Evolutionary conservation across 2,888 invertebrate genomes (phyloP).

Genomic region (Patella ulyssiponensis): DNA sequence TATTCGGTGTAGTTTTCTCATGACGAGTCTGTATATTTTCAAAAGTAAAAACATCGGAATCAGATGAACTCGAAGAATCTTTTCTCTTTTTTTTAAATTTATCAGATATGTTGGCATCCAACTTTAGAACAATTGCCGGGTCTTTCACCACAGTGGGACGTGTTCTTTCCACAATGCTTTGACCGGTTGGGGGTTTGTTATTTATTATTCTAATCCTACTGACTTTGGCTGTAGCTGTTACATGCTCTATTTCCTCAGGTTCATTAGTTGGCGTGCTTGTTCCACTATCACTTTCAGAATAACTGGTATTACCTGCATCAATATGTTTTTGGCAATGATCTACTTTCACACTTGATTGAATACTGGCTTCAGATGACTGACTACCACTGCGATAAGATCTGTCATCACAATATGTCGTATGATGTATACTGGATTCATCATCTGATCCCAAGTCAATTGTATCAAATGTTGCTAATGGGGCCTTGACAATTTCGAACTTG

Average conservation of each 20-base stretch:
- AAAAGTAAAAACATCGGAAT: conserved; percentile 19
- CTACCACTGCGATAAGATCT: neutral
- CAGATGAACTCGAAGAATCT: conserved; percentile 25
- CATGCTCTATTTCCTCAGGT: neutral
- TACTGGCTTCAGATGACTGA: neutral
- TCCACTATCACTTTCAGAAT: conserved; percentile 8
- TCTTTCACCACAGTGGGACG: neutral
- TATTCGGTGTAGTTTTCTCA: conserved; percentile 7
- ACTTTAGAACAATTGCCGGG: neutral
- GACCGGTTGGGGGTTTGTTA: neutral
- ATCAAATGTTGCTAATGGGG: conserved; percentile 66
- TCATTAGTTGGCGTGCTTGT: neutral
- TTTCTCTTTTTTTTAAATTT: neutral
- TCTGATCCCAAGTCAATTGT: conserved; percentile 59
- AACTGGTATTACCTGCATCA: neutral
- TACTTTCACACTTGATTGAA: neutral
- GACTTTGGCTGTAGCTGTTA: neutral
- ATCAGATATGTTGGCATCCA: neutral
- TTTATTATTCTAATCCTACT: neutral
- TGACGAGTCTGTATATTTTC: conserved; percentile 12
- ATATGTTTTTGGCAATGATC: neutral
- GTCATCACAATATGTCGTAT: conserved; percentile 14
- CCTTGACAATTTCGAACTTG: conserved; percentile 37
- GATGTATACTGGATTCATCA: conserved; percentile 37
- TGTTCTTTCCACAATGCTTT: neutral